Conservation (phyloP, 2,797 vertebrate genomes). For the Australoheros facetus region DNA sequence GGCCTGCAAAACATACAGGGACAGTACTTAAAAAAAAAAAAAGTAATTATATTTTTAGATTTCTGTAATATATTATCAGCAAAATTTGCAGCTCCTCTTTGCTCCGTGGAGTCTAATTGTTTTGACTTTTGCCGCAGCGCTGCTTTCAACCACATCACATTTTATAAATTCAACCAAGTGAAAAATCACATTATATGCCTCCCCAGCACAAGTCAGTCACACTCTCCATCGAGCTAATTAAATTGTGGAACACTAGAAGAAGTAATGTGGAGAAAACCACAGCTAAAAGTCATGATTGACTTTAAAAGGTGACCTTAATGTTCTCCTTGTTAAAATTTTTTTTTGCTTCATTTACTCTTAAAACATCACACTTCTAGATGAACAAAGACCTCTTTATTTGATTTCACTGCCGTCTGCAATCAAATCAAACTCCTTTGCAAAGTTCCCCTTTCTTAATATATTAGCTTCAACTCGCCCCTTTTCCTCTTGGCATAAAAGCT, state of each 20-base stretch:
- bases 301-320: background rate
- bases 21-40: background rate
- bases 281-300: background rate
- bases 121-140: background rate
- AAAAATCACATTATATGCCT: background rate
- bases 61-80: background rate
- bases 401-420: background rate
- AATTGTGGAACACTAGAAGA: background rate
- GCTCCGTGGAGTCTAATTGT: background rate
- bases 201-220: background rate
- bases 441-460: background rate
- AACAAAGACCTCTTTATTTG: background rate
- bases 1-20: conserved; percentile 39
- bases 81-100: background rate
- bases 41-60: background rate
- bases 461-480: too few relatives aligned
- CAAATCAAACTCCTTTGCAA: background rate
- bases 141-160: background rate
- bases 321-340: background rate
- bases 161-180: background rate
- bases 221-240: background rate
- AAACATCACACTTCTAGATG: background rate
- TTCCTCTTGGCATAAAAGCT: too few relatives aligned
- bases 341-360: background rate
- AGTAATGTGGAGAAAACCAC: background rate